Conservation (phyloP, 2,797 vertebrate genomes). For the Babyrousa celebensis region DNA sequence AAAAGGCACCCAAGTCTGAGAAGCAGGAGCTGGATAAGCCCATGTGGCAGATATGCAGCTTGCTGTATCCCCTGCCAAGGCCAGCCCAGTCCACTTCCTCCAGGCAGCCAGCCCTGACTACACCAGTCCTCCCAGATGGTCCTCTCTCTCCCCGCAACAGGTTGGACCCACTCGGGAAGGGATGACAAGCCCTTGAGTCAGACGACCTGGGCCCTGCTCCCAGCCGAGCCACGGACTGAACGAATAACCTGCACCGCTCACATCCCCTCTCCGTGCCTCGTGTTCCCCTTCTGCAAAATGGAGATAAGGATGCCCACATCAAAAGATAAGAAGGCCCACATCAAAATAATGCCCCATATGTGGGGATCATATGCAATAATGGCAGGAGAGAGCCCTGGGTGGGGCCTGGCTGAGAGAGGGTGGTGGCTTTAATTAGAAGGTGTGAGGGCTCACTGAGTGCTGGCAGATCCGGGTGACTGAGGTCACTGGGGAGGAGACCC, state of each 20-base stretch:
- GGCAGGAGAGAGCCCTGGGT: neutral
- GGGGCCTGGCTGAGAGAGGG: neutral
- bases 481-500: constrained; percentile 9
- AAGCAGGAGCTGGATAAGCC: neutral
- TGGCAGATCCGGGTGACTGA: neutral
- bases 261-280: neutral
- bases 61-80: neutral
- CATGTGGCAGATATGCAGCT: neutral
- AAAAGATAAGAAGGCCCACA: neutral
- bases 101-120: neutral
- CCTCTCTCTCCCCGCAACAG: neutral
- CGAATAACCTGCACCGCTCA: neutral
- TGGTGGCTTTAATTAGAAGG: neutral
- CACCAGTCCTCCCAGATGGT: neutral
- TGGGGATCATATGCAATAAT: neutral
- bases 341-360: neutral
- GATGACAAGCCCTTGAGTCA: neutral
- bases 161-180: neutral
- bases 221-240: neutral
- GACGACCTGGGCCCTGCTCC: neutral
- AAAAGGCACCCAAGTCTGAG: neutral
- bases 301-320: neutral
- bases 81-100: neutral
- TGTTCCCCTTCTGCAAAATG: neutral
- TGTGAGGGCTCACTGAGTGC: accelerated